These are phyloP conservation scores for Eremobia ochroleuca DNA, from an alignment of 2,888 invertebrate species.

Conservation along the genomic window DNA sequence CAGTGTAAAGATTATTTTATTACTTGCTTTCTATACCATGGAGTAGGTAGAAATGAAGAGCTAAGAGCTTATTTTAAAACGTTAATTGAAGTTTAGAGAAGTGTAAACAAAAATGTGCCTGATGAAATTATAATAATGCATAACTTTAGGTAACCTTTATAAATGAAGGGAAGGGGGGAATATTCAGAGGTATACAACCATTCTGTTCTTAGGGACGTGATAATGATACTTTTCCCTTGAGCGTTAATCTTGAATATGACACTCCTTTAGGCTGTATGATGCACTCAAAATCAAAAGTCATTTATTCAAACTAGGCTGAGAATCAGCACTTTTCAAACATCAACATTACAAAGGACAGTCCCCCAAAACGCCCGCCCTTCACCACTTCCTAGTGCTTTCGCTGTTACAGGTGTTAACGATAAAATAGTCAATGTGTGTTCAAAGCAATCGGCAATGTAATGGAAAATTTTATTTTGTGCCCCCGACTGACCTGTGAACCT, in stretches of 20 bases:
- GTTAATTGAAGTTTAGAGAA: neutral
- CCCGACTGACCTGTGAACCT: neutral
- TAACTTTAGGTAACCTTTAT: neutral
- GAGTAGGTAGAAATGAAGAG: conserved; percentile 37
- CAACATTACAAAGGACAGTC: no score
- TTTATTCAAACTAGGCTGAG: no score
- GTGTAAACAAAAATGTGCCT: neutral
- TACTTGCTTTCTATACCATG: conserved; percentile 41
- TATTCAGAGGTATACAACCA: no score
- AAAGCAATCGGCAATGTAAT: no score
- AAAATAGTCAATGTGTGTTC: no score
- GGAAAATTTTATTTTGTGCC: neutral
- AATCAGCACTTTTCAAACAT: no score
- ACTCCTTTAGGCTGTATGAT: neutral
- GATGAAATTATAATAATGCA: no score
- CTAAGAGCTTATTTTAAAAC: neutral
- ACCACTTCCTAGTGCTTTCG: no score
- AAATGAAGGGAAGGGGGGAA: neutral
- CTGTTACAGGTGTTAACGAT: no score
- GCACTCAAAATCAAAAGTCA: no score
- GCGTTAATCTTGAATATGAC: no score
- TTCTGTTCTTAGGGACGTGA: neutral
- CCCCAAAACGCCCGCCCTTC: no score
- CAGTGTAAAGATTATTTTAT: conserved; percentile 67
- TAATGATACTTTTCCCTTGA: neutral